Conservation (phyloP, 2,888 invertebrate species). For the Perizoma flavofasciatum region DNA sequence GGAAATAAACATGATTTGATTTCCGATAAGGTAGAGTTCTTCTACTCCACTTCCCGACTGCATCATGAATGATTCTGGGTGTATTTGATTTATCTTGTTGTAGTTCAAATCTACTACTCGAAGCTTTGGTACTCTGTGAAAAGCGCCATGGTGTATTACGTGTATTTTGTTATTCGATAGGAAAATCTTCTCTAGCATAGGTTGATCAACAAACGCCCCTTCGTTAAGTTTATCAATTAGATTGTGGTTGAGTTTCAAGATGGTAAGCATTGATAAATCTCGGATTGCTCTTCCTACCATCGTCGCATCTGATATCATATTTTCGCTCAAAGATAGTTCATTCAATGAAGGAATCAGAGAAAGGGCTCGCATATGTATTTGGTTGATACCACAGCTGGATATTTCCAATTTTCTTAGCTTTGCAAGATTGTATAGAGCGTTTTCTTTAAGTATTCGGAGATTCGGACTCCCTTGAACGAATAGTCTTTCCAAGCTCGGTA, state of each 20-base stretch:
- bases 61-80: slow-evolving; percentile 92
- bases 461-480: slow-evolving; percentile 88
- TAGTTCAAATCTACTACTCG: slow-evolving; percentile 90
- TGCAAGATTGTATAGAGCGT: slow-evolving; percentile 87
- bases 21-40: slow-evolving; percentile 89
- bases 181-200: slow-evolving; percentile 86
- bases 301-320: slow-evolving; percentile 90
- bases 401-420: slow-evolving; percentile 89
- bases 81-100: slow-evolving; percentile 89
- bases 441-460: slow-evolving; percentile 88
- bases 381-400: slow-evolving; percentile 89
- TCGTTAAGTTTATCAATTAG: slow-evolving; percentile 88
- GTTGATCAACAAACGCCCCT: slow-evolving; percentile 91
- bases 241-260: slow-evolving; percentile 88
- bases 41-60: slow-evolving; percentile 89
- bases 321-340: slow-evolving; percentile 88
- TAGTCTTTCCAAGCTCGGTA: slow-evolving; percentile 89
- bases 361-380: slow-evolving; percentile 91
- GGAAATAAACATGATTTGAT: slow-evolving; percentile 89
- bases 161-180: slow-evolving; percentile 89
- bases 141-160: slow-evolving; percentile 91
- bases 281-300: slow-evolving; percentile 91
- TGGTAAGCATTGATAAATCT: slow-evolving; percentile 89
- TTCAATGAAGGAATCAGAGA: slow-evolving; percentile 88
- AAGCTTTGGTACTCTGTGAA: slow-evolving; percentile 90